phyloP scores from a whole-genome alignment of 2,888 invertebrate species.

The Malachius bipustulatus region DNA sequence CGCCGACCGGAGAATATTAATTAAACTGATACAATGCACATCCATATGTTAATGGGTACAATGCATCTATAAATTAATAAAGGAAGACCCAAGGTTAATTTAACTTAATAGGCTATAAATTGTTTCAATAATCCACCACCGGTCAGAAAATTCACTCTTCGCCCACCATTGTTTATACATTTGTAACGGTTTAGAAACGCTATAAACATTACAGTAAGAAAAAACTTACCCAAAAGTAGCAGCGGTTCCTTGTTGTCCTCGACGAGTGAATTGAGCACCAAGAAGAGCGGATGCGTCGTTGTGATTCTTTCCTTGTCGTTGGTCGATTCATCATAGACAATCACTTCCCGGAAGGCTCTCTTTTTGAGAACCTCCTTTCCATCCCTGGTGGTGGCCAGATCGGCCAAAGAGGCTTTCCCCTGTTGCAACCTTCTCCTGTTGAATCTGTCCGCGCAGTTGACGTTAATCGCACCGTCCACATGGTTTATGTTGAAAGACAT shows the following conservation, averaged over 20 bases:
- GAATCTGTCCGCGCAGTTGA: constrained; percentile 59
- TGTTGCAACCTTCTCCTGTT: constrained; percentile 53
- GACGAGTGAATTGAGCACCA: constrained; percentile 52
- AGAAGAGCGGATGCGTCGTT: constrained; percentile 47
- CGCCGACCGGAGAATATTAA: too few species aligned
- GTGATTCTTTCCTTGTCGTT: constrained; percentile 48
- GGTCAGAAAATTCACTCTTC: too few species aligned
- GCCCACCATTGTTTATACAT: too few species aligned
- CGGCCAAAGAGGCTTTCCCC: constrained; percentile 52
- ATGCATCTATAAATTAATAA: too few species aligned
- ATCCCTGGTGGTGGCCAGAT: constrained; percentile 51
- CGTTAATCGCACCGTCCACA: constrained; percentile 55
- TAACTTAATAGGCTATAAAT: too few species aligned
- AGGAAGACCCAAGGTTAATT: too few species aligned
- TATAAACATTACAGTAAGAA: background rate
- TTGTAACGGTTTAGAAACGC: constrained; percentile 7
- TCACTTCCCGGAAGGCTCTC: constrained; percentile 47
- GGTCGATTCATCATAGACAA: constrained; percentile 57
- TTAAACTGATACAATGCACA: too few species aligned
- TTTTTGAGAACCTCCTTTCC: constrained; percentile 50
- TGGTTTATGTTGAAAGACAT: constrained; percentile 58
- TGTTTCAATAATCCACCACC: too few species aligned
- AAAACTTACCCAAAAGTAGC: constrained; percentile 52
- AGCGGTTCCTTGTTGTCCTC: constrained; percentile 55
- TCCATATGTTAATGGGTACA: too few species aligned